Percentiles rank a stretch among this genome's conserved stretches.
phyloP scores from a whole-genome alignment of 1,140 invertebrate species.

The Coboldia fuscipes region DNA sequence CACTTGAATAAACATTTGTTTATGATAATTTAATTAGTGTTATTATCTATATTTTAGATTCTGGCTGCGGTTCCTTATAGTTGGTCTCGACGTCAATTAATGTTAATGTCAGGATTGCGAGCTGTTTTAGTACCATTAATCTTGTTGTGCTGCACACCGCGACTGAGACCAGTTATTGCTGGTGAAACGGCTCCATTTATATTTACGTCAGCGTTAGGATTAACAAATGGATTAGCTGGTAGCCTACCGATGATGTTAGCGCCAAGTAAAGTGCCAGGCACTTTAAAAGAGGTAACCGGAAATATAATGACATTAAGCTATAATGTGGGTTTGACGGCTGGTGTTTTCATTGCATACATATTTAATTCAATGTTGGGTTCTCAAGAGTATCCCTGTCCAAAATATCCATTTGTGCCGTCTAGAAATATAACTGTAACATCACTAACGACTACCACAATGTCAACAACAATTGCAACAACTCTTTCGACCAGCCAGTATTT shows the following conservation, averaged over 20 bases:
- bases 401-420: constrained; percentile 13
- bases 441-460: constrained; percentile 4
- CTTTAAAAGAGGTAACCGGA: constrained; percentile 57
- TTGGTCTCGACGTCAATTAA: constrained; percentile 52
- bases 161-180: constrained; percentile 43
- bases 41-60: constrained; percentile 27
- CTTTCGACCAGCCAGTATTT: constrained; percentile 2
- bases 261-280: constrained; percentile 53
- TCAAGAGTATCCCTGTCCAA: constrained; percentile 20
- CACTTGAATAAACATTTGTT: background rate
- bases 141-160: constrained; percentile 54
- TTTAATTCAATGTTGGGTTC: constrained; percentile 50
- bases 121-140: constrained; percentile 58
- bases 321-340: constrained; percentile 60
- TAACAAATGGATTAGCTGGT: constrained; percentile 71
- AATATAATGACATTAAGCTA: constrained; percentile 88
- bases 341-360: constrained; percentile 62
- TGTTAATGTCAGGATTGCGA: constrained; percentile 43
- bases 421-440: constrained; percentile 9
- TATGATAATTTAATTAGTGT: background rate
- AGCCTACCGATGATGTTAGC: constrained; percentile 82
- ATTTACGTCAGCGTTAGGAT: constrained; percentile 51
- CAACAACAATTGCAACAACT: constrained; percentile 3
- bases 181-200: constrained; percentile 37
- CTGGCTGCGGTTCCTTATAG: constrained; percentile 58